Percentiles rank a stretch among this genome's conserved stretches.
Conservation (phyloP, 2,113 vertebrate species). For the Pelecanoides urinatrix region DNA sequence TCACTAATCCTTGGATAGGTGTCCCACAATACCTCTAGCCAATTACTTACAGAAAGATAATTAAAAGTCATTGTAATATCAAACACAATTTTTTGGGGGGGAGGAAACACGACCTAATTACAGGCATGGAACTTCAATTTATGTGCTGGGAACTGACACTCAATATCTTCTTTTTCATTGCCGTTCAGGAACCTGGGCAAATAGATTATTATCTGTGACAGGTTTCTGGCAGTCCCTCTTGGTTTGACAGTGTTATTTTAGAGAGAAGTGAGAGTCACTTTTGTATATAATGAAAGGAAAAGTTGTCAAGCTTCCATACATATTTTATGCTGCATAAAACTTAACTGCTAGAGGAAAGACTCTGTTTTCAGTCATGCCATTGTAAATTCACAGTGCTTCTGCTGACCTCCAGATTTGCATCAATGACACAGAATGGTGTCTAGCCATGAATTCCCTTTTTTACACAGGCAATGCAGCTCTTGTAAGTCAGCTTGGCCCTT, state of each 20-base stretch:
- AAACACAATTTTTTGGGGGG: neutral
- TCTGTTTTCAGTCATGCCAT: neutral
- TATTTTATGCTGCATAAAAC: slow-evolving; percentile 61
- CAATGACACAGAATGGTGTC: neutral
- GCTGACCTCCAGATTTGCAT: neutral
- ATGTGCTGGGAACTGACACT: neutral
- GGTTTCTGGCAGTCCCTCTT: slow-evolving; percentile 45
- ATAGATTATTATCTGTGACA: slow-evolving; percentile 56
- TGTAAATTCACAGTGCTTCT: neutral
- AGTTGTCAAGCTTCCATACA: slow-evolving; percentile 42
- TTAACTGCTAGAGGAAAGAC: slow-evolving; percentile 17
- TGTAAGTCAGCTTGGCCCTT: neutral
- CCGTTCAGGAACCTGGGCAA: slow-evolving; percentile 27
- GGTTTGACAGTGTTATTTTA: slow-evolving; percentile 50
- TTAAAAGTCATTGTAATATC: neutral
- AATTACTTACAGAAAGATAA: neutral
- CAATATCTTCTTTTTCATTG: slow-evolving; percentile 18
- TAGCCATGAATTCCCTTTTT: neutral
- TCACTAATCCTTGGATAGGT: neutral
- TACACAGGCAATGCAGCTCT: neutral
- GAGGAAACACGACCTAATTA: neutral
- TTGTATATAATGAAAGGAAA: slow-evolving; percentile 48
- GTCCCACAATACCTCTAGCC: neutral
- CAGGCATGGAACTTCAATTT: neutral
- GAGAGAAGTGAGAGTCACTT: slow-evolving; percentile 32